Evolutionary conservation across 1,140 invertebrate species (phyloP), one percentile per base, ranked within the genome.

Genomic region (Colletes gigas): DNA sequence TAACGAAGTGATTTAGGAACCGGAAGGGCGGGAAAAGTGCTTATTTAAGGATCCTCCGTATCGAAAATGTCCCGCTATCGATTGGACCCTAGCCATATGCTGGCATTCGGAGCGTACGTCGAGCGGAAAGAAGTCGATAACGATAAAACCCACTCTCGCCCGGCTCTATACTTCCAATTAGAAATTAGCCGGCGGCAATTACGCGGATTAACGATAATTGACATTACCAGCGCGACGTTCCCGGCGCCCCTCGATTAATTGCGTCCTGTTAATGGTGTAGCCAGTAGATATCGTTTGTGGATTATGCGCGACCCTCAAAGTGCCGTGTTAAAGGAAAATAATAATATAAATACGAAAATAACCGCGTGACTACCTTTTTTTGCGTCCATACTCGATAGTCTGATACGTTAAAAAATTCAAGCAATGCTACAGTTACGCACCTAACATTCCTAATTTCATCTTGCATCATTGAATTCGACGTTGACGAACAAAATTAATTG

Each of bases 191-290:
- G 75, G 44, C 82, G 82, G 77, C 86, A 88, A 92, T 92, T 92
- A 90, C 77, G 60, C 67, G 84, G 85, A 91, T 91, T 89, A 90
- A 87, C 81, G 84, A 57, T 90, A 91, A 91, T 92, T 92, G 90
- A 82, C 88, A 88, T 90, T 88, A 88, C 88, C 69, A 62, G 76
- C 83, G 79, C 85, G 79, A 82, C 85, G 85, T 82, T 70, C 71
- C 83, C 83, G 85, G 86, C 54, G 78, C 81, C 78, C 70, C 81
- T 74, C 67, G 52, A 67, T 75, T 87, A 90, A 90, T 89, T 88
- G 84, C 80, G 54, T 75, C 76, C 78, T 81, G 86, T 88, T 87
- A 81, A 87, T 85, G 65, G 65, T 57, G 47, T 76, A 62, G 59
- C 63, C 69, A 82, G 65, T 71, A 65, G 19, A 62, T 44, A 71